phyloP scores from a whole-genome alignment of 2,888 invertebrate species.

The Heteromurus nitidus region DNA sequence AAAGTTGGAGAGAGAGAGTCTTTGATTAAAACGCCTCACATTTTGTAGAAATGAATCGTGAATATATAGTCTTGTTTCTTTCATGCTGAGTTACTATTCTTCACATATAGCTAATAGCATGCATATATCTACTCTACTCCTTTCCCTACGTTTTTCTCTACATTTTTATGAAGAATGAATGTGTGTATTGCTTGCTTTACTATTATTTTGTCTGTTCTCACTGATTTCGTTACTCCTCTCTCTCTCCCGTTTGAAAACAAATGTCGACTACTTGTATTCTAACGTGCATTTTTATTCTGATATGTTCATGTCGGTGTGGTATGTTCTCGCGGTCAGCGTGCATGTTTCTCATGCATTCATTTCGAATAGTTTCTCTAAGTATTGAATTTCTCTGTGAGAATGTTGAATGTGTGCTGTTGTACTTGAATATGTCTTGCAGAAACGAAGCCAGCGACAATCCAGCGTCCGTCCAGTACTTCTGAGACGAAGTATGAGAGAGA shows the following conservation, averaged over 20 bases:
- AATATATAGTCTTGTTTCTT: background rate
- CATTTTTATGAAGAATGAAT: background rate
- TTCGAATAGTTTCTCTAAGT: background rate
- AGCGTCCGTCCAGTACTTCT: conserved; percentile 8
- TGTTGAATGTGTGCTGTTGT: background rate
- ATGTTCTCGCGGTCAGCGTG: background rate
- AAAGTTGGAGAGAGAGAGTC: conserved; percentile 1
- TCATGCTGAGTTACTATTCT: no score
- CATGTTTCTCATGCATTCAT: conserved; percentile 38
- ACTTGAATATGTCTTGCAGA: background rate
- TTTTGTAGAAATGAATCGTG: background rate
- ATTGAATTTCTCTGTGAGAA: background rate
- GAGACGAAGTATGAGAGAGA: conserved; percentile 13
- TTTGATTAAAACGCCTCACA: conserved; percentile 32
- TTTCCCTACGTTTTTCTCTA: background rate
- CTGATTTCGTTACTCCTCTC: conserved; percentile 20
- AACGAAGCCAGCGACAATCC: background rate
- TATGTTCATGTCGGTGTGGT: background rate
- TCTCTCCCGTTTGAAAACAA: conserved; percentile 16
- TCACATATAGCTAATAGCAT: background rate
- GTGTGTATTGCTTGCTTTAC: background rate
- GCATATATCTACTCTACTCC: no score
- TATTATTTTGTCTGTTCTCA: conserved; percentile 30
- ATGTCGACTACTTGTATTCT: background rate
- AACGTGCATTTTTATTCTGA: conserved; percentile 24